A percentile compares a stretch with the other conserved stretches of the same genome.
Conservation (phyloP, 2,797 vertebrate species). For the Sebastolobus alascanus region DNA sequence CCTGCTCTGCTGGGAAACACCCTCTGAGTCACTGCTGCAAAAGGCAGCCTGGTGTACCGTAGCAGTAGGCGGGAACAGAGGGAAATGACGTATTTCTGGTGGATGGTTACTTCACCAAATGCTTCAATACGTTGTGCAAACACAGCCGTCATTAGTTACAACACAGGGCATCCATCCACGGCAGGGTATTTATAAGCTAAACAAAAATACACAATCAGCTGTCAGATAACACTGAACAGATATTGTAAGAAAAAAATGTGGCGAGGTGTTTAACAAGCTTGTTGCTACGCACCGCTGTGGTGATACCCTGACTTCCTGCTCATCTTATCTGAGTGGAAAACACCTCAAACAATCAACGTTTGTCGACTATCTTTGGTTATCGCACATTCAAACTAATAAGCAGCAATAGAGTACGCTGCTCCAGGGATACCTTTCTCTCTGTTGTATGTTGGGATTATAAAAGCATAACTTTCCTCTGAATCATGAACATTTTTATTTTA, state of each 20-base stretch:
- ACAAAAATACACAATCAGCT: neutral
- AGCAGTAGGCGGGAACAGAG: slow-evolving; percentile 6
- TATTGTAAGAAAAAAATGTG: neutral
- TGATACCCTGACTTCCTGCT: slow-evolving; percentile 46
- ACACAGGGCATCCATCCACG: neutral
- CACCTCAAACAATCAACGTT: slow-evolving; percentile 10
- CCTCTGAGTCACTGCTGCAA: slow-evolving; percentile 68
- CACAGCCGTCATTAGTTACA: slow-evolving; percentile 8
- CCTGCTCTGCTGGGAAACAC: slow-evolving; percentile 68
- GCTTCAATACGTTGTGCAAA: slow-evolving; percentile 18
- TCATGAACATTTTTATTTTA: neutral
- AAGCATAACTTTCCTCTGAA: neutral
- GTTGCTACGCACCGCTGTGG: slow-evolving; percentile 8
- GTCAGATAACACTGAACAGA: slow-evolving; percentile 23
- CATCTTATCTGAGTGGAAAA: slow-evolving; percentile 30
- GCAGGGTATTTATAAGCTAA: neutral
- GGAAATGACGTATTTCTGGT: slow-evolving; percentile 45
- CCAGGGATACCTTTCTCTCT: neutral
- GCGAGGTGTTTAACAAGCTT: slow-evolving; percentile 9
- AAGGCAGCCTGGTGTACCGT: slow-evolving; percentile 1
- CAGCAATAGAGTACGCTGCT: neutral
- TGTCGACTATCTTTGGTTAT: neutral
- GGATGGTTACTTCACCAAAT: slow-evolving; percentile 7
- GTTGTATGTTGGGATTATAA: neutral
- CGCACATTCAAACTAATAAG: neutral